Evolutionary conservation across 2,113 vertebrate species (phyloP).

Genomic region (Nerophis lumbriciformis): DNA sequence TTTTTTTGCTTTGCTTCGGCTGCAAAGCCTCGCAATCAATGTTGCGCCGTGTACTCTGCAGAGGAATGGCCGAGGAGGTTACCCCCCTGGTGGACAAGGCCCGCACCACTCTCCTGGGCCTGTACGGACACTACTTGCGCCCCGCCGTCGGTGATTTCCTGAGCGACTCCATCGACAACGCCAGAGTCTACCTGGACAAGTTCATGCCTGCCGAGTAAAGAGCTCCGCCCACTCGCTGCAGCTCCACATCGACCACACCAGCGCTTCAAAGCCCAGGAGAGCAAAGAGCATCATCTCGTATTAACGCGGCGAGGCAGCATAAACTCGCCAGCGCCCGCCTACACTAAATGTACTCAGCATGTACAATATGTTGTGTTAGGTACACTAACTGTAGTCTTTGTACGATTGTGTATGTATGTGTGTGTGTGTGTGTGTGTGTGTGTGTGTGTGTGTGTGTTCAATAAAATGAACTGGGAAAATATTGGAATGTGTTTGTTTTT

Average conservation of each 20-base stretch:
- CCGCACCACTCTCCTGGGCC: constrained; percentile 43
- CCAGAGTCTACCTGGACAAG: constrained; percentile 52
- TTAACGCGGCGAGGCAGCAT: constrained; percentile 31
- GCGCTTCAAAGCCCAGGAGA: constrained; percentile 22
- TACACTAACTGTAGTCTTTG: constrained; percentile 52
- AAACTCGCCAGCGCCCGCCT: constrained; percentile 31
- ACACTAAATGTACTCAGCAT: constrained; percentile 52
- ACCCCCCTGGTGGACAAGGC: constrained; percentile 51
- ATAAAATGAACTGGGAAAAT: constrained; percentile 56
- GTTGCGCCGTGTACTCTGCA: constrained; percentile 19
- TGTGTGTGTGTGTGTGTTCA: constrained; percentile 51
- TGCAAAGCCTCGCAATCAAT: background rate
- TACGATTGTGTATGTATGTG: constrained; percentile 45
- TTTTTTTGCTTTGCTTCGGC: background rate
- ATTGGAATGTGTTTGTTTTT: constrained; percentile 14
- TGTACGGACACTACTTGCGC: constrained; percentile 58
- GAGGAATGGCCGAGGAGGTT: constrained; percentile 42
- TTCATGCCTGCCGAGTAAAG: constrained; percentile 47
- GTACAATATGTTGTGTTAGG: constrained; percentile 57
- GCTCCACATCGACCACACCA: constrained; percentile 35
- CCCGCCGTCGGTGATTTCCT: constrained; percentile 41
- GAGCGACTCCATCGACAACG: constrained; percentile 30
- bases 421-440: constrained; percentile 45
- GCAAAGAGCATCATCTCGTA: constrained; percentile 35
- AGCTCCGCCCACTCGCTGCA: constrained; percentile 9